phyloP scores from a whole-genome alignment of 2,888 invertebrate genomes.

The Tetranychus truncatus region DNA sequence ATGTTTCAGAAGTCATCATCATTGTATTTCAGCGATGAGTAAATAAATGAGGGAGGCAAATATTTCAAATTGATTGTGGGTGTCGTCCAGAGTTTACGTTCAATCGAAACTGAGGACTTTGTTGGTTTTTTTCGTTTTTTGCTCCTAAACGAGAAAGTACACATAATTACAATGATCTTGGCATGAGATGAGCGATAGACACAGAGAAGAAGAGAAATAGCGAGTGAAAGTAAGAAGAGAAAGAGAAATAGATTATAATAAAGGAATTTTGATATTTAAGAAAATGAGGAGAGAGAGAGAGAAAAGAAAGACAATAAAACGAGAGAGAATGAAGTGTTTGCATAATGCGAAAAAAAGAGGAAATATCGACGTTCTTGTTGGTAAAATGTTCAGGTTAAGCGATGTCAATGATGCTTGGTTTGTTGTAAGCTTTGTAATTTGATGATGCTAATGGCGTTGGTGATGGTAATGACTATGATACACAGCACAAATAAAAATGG shows the following conservation, averaged over 20 bases:
- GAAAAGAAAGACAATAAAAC: not conserved
- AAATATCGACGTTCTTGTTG: not conserved
- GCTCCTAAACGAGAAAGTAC: not conserved
- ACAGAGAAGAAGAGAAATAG: conserved; percentile 10
- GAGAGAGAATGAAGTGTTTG: not conserved
- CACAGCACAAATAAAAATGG: not conserved
- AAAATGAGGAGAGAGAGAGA: not conserved
- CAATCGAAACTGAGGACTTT: not conserved
- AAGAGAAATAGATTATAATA: not conserved
- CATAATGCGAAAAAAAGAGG: conserved; percentile 6
- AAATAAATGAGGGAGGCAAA: not conserved
- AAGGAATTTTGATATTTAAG: not conserved
- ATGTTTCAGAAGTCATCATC: not conserved
- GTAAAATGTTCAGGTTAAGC: conserved; percentile 66
- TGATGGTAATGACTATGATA: not conserved
- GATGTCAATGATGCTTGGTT: conserved; percentile 67
- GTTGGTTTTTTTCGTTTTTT: not conserved
- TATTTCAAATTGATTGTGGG: not conserved
- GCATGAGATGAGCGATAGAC: conserved; percentile 57
- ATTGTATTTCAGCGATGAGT: not conserved
- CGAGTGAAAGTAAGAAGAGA: conserved; percentile 3
- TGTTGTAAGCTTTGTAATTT: conserved; percentile 45
- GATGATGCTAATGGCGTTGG: conserved; percentile 30
- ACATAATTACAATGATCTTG: conserved; percentile 1
- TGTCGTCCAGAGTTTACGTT: not conserved